Evolutionary conservation across 2,113 vertebrate genomes (phyloP).

Genomic region (Polypterus bichir): DNA sequence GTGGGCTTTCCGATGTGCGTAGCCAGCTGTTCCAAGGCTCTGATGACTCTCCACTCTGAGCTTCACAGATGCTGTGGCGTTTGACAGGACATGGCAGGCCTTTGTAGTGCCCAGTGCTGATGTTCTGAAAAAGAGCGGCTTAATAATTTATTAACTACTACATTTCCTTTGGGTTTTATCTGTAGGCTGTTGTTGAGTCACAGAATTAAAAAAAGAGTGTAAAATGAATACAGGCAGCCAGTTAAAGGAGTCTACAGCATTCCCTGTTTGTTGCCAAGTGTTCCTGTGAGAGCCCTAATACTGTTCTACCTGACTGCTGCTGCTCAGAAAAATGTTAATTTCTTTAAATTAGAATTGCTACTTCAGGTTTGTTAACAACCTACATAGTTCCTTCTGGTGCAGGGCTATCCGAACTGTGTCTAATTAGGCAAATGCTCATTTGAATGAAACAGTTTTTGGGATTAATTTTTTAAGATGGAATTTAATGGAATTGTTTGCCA

Average conservation of each 20-base stretch:
- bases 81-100: constrained; percentile 31
- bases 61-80: constrained; percentile 40
- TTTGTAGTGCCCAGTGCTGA: constrained; percentile 37
- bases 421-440: neutral
- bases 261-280: constrained; percentile 8
- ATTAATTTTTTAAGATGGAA: too few relatives aligned
- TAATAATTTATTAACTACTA: constrained; percentile 46
- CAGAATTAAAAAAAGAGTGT: constrained; percentile 27
- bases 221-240: constrained; percentile 23
- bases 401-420: neutral
- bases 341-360: constrained; percentile 12
- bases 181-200: constrained; percentile 31
- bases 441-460: too few relatives aligned
- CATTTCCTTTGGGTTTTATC: constrained; percentile 42
- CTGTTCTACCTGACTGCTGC: constrained; percentile 20
- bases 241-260: constrained; percentile 21
- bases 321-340: constrained; percentile 14
- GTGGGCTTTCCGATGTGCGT: constrained; percentile 34
- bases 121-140: constrained; percentile 31
- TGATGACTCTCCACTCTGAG: constrained; percentile 33
- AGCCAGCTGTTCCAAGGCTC: constrained; percentile 42
- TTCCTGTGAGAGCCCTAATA: constrained; percentile 21
- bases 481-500: too few relatives aligned
- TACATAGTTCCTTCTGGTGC: constrained; percentile 7
- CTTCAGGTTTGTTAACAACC: constrained; percentile 5